Evolutionary conservation across 1,140 invertebrate species (phyloP), one percentile per base, ranked within the genome.

Genomic region (Pentalonia nigronervosa): DNA sequence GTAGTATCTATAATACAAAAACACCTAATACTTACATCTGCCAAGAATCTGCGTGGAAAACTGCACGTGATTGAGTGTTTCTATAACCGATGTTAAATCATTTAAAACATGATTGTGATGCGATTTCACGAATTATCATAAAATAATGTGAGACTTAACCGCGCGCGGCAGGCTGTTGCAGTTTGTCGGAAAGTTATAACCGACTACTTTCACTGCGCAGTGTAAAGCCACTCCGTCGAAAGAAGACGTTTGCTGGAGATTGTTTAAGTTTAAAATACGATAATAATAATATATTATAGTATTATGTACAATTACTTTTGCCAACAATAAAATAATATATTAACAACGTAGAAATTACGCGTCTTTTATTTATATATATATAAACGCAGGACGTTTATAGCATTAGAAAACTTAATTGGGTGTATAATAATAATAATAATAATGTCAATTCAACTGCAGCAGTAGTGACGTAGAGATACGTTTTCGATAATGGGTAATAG

Each of bases 41-140:
- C 4, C 14, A 76, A n/a, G 14, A 76, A 76, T 76, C n/a, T 53
- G 21, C 17, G n/a, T 34, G n/a, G 60, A 76, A n/a, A 14, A 76
- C 60, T 89, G 36, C 34, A 25, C 34, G 17, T 4, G 25, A 56
- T 41, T 34, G 14, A 11, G 88, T 89, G 50, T 89, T 89, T 89
- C 34, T 89, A 25, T 89, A 30, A 45, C 53, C 25, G 89, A 90
- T 17, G 23, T 90, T 90, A 90, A 90, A 90, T 90, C 17, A 67
- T 90, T 41, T 60, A 45, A 67, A 67, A 60, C 89, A 45, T 56
- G 34, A 89, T 67, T n/a, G 56, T 23, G 36, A 90, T 45, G 36
- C 53, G 89, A 90, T 90, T 67, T 90, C 53, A 90, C 53, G 53
- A 90, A 90, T 90, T 90, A 90, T 67, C 89, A 90, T 90, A 67